Base-by-base conservation (phyloP, 2,797 vertebrate genomes). In the Melanotaenia pygmaea region DNA sequence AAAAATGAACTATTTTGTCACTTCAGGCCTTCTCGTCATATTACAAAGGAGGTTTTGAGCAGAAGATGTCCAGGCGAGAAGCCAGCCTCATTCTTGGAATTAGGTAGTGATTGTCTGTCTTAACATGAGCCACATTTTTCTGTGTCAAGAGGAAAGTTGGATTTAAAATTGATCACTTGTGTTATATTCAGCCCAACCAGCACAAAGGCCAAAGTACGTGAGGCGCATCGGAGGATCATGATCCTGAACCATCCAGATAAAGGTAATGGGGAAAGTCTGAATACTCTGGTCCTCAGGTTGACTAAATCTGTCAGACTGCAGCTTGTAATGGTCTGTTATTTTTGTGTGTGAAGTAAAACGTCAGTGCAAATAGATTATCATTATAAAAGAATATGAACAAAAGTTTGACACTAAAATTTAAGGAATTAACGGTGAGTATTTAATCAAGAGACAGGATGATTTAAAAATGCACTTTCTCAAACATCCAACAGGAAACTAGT, bases 161-260 rank as follows among this genome's bases (percentile, higher is more conserved):
- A 16, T 43, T 43, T 18, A 16, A 4, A 18, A 5, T 43, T 43
- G 40, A 22, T 72, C 3, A 67, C 53, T 35, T 88, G 1, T 74
- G 93, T 72, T 85, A 72, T 93, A 73, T 91, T 59, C 92, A 98
- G 97, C 86, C 95, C 96, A 47, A 94, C 93, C 84, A 94, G 92
- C 90, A 88, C 86, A 67, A 98, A 96, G 85, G 64, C 85, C 76
- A 98, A 97, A 91, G 94, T 98, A 77, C 94, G 94, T 74, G 93
- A 95, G 50, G 96, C 97, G 5, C 96, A 98, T 77, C 93, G 95
- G 74, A 96, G 91, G 90, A 95, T 96, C 74, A 97, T 98, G 96
- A 94, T 96, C 91, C 93, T 97, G 84, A 99, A 98, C 93, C 97
- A 99, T 79, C 96, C 97, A 80, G 97, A 99, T 94, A 98, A 97